These are phyloP conservation scores for Lophius americanus DNA, from an alignment of 2,797 vertebrate genomes.

Conservation along the genomic window DNA sequence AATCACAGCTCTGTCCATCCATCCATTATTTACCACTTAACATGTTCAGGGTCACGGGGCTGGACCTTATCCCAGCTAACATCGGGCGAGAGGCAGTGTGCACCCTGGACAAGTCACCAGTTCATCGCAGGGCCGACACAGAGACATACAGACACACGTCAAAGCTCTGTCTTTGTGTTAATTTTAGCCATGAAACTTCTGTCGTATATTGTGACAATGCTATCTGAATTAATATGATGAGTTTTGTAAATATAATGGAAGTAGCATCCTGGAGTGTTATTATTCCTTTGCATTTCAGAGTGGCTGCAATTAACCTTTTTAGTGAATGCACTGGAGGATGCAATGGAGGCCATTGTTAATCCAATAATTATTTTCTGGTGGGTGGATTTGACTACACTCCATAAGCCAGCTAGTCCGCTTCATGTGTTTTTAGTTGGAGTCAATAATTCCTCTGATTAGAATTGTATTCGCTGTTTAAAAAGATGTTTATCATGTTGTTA, in stretches of 20 bases:
- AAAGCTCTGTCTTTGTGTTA: too few relatives aligned
- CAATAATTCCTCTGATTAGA: constrained; percentile 60
- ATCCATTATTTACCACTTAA: too few relatives aligned
- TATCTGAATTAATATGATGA: constrained; percentile 41
- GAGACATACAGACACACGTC: too few relatives aligned
- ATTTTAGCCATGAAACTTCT: not conserved
- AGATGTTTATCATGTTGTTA: constrained; percentile 35
- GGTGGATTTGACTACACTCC: constrained; percentile 63
- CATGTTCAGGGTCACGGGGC: too few relatives aligned
- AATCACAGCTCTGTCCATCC: not conserved
- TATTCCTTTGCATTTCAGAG: constrained; percentile 60
- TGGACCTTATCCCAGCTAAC: too few relatives aligned
- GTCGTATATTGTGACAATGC: constrained; percentile 2
- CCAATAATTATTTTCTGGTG: constrained; percentile 70
- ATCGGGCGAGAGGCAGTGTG: too few relatives aligned
- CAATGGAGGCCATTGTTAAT: constrained; percentile 65
- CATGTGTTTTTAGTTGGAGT: constrained; percentile 43
- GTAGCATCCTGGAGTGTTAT: constrained; percentile 50
- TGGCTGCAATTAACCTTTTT: constrained; percentile 75
- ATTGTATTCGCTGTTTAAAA: constrained; percentile 45
- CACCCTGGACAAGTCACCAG: too few relatives aligned
- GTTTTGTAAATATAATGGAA: constrained; percentile 44
- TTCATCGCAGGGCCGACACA: too few relatives aligned
- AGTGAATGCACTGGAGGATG: constrained; percentile 58
- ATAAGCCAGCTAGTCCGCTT: constrained; percentile 58